Percentiles rank a stretch among this genome's conserved stretches.
Evolutionary conservation across 2,888 invertebrate genomes (phyloP).

Genomic region (Acleris literana): DNA sequence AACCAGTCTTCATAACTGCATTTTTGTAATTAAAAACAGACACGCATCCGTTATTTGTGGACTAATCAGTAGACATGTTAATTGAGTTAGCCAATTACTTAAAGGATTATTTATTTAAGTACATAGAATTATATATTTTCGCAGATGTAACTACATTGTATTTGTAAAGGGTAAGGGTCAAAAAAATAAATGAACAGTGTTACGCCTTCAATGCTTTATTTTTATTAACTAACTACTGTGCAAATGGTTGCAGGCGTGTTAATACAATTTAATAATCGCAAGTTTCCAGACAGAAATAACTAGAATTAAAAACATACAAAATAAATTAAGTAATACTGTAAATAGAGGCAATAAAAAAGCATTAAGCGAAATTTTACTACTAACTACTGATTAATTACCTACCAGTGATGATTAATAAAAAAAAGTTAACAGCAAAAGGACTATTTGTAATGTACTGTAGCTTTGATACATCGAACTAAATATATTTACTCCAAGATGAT

Average conservation of each 20-base stretch:
- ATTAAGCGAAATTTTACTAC: too few relatives aligned
- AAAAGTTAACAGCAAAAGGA: too few relatives aligned
- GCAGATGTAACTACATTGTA: not conserved
- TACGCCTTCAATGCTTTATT: conserved; percentile 35
- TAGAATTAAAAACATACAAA: not conserved
- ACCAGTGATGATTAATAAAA: too few relatives aligned
- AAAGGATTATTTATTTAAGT: not conserved
- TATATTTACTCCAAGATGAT: too few relatives aligned
- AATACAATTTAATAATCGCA: not conserved
- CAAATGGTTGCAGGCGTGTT: conserved; percentile 2
- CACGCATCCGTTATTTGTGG: conserved; percentile 19
- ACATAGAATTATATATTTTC: not conserved
- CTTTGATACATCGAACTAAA: too few relatives aligned
- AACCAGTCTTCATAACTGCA: conserved; percentile 14
- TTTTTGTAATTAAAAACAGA: conserved; percentile 13
- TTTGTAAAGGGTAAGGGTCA: conserved; percentile 41
- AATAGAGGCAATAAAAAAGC: too few relatives aligned
- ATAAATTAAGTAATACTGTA: not conserved
- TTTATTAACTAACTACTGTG: conserved; percentile 30
- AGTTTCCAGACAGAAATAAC: too few relatives aligned
- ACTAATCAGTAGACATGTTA: conserved; percentile 17
- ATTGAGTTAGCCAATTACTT: not conserved
- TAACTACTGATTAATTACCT: too few relatives aligned
- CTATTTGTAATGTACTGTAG: too few relatives aligned
- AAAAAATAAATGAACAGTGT: conserved; percentile 39